These are phyloP conservation scores for Haemorhous mexicanus DNA, from an alignment of 2,113 vertebrate genomes.

Conservation along the genomic window DNA sequence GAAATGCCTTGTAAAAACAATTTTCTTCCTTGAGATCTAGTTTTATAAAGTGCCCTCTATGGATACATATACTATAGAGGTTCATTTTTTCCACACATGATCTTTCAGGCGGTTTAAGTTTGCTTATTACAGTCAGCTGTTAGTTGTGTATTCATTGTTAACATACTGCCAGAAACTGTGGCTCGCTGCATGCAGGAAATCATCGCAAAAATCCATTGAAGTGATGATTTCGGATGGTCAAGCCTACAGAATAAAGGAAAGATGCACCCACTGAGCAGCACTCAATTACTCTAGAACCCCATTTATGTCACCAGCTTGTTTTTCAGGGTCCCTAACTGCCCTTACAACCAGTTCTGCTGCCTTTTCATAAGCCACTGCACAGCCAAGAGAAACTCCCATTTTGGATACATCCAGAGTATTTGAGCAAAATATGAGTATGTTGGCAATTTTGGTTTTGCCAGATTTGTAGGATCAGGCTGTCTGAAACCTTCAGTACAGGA, in stretches of 20 bases:
- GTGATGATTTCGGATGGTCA: background rate
- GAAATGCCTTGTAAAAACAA: background rate
- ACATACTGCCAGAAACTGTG: background rate
- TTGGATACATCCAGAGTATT: background rate
- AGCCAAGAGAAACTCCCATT: background rate
- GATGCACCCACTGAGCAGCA: background rate
- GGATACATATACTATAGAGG: background rate
- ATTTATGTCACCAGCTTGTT: background rate
- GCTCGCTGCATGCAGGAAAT: background rate
- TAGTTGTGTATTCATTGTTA: background rate
- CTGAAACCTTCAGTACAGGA: background rate
- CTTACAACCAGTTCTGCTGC: background rate
- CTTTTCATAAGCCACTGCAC: background rate
- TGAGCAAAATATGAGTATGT: background rate
- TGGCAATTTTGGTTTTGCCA: background rate
- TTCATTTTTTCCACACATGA: background rate
- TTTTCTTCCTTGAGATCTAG: background rate
- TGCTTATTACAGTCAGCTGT: background rate
- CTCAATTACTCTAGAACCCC: background rate
- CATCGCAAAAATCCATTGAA: background rate
- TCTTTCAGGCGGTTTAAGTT: background rate
- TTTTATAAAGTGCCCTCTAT: background rate
- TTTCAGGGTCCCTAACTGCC: background rate
- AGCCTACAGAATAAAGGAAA: background rate
- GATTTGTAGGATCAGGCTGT: background rate